Evolutionary conservation across 2,797 vertebrate genomes (phyloP), one percentile per base, ranked within the genome.

Genomic region (Alosa sapidissima): DNA sequence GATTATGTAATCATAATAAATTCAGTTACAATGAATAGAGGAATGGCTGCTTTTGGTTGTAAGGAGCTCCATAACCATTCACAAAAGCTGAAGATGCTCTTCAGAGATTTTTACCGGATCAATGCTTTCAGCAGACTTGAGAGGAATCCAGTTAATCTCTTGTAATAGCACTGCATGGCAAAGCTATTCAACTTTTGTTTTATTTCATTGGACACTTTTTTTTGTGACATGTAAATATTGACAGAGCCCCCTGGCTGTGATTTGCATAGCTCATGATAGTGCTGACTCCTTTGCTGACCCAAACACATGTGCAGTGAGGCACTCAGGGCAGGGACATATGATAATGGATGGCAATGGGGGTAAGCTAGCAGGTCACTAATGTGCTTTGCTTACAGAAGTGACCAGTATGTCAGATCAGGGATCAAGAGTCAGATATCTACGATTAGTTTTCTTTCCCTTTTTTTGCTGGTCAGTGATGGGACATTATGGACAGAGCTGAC

Each of bases 401-500:
- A 75, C 13, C 33, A 41, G 68, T 19, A 28, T 1, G 68, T 41
- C 68, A 75, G 68, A 11, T 75, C 33, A 7, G 33, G 68, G 68
- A 41, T 41, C 13, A 19, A 36, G 33, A 16, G 33, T 75, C 33
- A 36, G 68, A 75, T 75, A 75, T 75, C 68, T 1, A 11, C 68
- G 33, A 75, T 75, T 75, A 75, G 33, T 68, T 65, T 68, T 68
- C 6, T 14, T 33, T 3, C 41, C 41, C 5, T 75, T 41, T 75
- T 41, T 75, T 41, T 75, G 5, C 68, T 14, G 68, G 68, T 75
- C 68, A 75, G 14, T 75, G 68, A 75, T 75, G 68, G 68, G 68
- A 75, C 68, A 75, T 45, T 41, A 75, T 75, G 68, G 68, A 75
- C 33, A 41, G 36, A 41, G 68, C 68, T 19, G 68, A 75, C 33